Percentiles rank a stretch among this genome's conserved stretches.
phyloP scores from a whole-genome alignment of 2,888 invertebrate species.

The Andricus quercusramuli region DNA sequence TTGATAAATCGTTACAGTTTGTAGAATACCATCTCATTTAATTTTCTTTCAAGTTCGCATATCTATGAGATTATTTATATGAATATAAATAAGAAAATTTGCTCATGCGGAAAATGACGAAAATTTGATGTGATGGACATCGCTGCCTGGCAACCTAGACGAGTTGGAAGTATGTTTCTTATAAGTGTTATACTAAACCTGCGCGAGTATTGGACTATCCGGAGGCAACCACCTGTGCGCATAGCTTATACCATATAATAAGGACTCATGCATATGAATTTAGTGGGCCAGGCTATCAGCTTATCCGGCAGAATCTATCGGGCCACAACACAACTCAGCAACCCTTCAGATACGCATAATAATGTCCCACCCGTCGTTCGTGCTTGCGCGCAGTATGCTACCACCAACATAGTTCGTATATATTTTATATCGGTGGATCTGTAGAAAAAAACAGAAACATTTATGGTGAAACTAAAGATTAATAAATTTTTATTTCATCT shows the following conservation, averaged over 20 bases:
- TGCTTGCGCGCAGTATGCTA: background rate
- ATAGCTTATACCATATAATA: constrained; percentile 78
- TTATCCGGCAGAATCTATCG: constrained; percentile 67
- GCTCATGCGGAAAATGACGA: background rate
- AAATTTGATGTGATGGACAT: constrained; percentile 39
- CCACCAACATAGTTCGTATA: constrained; percentile 8
- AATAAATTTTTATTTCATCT: too few species aligned
- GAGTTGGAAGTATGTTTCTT: constrained; percentile 54
- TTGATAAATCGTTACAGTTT: too few species aligned
- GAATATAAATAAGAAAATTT: background rate
- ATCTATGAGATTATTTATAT: background rate
- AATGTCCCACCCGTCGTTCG: constrained; percentile 46
- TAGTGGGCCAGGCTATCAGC: constrained; percentile 68
- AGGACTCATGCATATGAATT: constrained; percentile 74
- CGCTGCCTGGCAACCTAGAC: constrained; percentile 41
- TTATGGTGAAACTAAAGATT: too few species aligned
- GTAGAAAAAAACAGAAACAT: background rate
- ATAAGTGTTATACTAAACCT: constrained; percentile 66
- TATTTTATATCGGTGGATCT: background rate
- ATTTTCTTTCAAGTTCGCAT: background rate
- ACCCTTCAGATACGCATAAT: constrained; percentile 59
- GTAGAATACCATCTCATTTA: too few species aligned
- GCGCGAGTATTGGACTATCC: constrained; percentile 63
- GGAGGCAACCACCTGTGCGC: constrained; percentile 77
- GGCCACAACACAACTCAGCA: constrained; percentile 51